Percentiles rank a stretch among this genome's conserved stretches.
phyloP scores from a whole-genome alignment of 2,888 invertebrate genomes.

The Opisthograptis luteolata region DNA sequence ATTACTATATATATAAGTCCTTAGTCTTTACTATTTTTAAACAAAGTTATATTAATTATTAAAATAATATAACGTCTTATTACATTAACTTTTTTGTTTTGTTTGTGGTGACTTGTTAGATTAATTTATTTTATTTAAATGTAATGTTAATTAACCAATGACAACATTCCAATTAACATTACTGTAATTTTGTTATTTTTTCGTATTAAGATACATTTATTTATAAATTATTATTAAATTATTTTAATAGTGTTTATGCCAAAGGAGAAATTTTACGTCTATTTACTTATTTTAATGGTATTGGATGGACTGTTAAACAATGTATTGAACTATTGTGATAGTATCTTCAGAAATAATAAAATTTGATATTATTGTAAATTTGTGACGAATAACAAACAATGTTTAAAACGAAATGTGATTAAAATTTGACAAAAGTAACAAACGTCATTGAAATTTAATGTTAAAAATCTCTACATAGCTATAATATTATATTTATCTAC shows the following conservation, averaged over 20 bases:
- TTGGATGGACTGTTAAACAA: conserved; percentile 14
- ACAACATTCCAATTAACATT: conserved; percentile 10
- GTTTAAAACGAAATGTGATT: conserved; percentile 37
- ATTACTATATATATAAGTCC: too few relatives aligned
- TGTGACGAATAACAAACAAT: neutral
- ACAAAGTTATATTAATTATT: too few relatives aligned
- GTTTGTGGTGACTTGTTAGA: too few relatives aligned
- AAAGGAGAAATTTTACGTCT: conserved; percentile 18
- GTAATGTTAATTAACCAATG: neutral
- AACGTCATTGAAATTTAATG: neutral
- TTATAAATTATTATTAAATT: conserved; percentile 13
- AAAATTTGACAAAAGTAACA: conserved; percentile 25
- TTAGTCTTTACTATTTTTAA: too few relatives aligned
- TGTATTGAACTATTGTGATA: conserved; percentile 16
- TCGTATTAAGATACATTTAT: too few relatives aligned
- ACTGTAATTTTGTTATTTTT: neutral
- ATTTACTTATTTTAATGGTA: neutral
- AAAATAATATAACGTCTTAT: too few relatives aligned
- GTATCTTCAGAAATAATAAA: conserved; percentile 1
- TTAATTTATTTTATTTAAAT: neutral
- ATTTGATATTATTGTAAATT: neutral
- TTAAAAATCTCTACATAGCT: neutral
- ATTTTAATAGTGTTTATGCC: conserved; percentile 10
- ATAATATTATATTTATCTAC: conserved; percentile 9
- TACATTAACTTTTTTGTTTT: too few relatives aligned